Conservation (phyloP, 2,888 invertebrate species). For the Drosophila diplacantha region DNA sequence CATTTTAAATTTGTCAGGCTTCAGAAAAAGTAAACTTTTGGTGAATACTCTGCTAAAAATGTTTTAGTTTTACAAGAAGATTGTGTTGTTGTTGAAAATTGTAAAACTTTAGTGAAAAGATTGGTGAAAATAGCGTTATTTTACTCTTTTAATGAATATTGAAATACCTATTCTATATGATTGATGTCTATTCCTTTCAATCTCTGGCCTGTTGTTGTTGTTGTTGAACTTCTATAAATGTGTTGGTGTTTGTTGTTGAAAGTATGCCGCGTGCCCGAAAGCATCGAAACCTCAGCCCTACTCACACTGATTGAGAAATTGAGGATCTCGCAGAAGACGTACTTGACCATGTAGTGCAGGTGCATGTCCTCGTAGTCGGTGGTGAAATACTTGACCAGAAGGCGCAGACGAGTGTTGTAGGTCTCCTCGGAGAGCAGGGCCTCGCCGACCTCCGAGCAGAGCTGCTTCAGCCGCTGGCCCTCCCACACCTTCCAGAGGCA, state of each 20-base stretch:
- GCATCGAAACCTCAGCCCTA: slow-evolving; percentile 36
- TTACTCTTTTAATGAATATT: too few species aligned
- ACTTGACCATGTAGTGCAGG: slow-evolving; percentile 81
- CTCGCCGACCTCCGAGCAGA: slow-evolving; percentile 75
- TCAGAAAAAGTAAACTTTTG: too few species aligned
- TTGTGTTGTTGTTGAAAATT: not conserved
- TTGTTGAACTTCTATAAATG: not conserved
- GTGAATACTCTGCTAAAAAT: too few species aligned
- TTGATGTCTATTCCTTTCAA: too few species aligned
- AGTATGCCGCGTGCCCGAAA: not conserved
- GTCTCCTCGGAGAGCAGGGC: slow-evolving; percentile 70
- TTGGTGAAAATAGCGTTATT: too few species aligned
- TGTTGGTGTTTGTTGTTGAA: not conserved
- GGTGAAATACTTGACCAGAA: slow-evolving; percentile 74
- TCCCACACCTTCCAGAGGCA: slow-evolving; percentile 77
- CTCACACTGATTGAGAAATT: slow-evolving; percentile 87
- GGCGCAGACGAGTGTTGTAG: slow-evolving; percentile 61
- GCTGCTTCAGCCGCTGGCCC: slow-evolving; percentile 78
- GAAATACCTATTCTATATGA: too few species aligned
- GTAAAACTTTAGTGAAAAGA: not conserved
- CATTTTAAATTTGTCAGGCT: too few species aligned
- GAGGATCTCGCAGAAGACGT: slow-evolving; percentile 85
- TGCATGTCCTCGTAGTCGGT: slow-evolving; percentile 74
- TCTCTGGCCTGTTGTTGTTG: too few species aligned
- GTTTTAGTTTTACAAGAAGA: too few species aligned